Base-by-base conservation (phyloP, 2,888 invertebrate genomes). In the Conus canariensis region DNA sequence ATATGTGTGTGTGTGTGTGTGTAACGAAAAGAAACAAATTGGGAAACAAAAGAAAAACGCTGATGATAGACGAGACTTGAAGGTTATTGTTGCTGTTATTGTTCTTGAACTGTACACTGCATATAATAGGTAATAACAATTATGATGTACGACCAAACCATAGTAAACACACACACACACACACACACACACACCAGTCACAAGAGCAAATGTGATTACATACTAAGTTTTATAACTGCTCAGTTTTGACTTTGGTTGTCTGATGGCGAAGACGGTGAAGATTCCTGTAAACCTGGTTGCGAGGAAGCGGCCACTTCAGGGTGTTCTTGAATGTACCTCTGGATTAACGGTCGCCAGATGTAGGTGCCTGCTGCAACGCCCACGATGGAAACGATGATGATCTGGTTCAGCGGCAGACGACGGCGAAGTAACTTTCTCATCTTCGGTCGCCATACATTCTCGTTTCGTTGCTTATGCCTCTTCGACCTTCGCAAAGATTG, bases 291-390 rank as follows among this genome's bases (percentile, higher is more conserved):
- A 56, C 5, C 56, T 19, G 16, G 12, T 19, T 56, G 56, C 19
- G 8, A 16, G 56, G 10, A 10, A 30, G 59, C 59, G 16, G 67
- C 85, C 14, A 89, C 85, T 19, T 89, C 89, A 25, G 89, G 89
- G 56, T 90, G 90, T 12, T 90, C 87, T 56, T 7, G 12, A 7
- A 82, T 74, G 89, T 89, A 90, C 45, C 86, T 85, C 25, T 87
- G 60, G 59, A 90, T 74, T 0, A 77, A 60, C 30, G 90, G 90
- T n/a, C 58, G 85, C 90, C 90, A 90, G 58, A 90, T 89, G 45
- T 90, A 90, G 56, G 77, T 70, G 25, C 90, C 90, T 56, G 85
- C 89, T 58, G 87, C 30, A n/a, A 90, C 90, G 19, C 90, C 90
- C 10, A 90, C 82, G 12, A 90, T 80, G 25, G 87, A 89, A 6